Evolutionary conservation across 2,113 vertebrate genomes (phyloP), one percentile per base, ranked within the genome.

Genomic region (Scartelaos histophorus): DNA sequence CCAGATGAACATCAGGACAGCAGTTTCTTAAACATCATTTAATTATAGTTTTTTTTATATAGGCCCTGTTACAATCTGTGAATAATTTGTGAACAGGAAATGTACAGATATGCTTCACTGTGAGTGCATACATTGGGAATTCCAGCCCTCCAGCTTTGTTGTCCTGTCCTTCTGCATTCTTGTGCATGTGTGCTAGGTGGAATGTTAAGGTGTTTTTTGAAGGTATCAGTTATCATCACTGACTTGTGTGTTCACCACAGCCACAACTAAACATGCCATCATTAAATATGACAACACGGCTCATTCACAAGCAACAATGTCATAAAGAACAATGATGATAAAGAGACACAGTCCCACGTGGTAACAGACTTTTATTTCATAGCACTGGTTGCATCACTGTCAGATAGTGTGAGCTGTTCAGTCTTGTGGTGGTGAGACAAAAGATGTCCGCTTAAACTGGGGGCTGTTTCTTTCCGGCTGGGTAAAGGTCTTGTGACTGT

Each of bases 401-500:
- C 66, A 67, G 81, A 79, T 83, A 80, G 86, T 85, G 86, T 85
- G 87, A 86, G 86, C 80, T 78, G 78, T 84, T 88, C 82, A 85
- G 83, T 86, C 85, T 80, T 87, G 71, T 88, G 88, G 77, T 83
- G 78, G 77, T 83, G 78, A 84, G 84, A 92, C 88, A 91, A 92
- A 87, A 89, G 78, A 88, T 74, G 87, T 86, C 83, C 84, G 74
- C 81, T 86, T 86, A 75, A 87, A 84, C 81, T 89, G 84, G 83
- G 87, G 88, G 90, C 88, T 90, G 87, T 88, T 88, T 86, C 84
- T 90, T 70, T 69, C 77, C 29, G 89, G 79, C 86, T 78, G 83
- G 80, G 85, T 84, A 83, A 74, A 79, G 79, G 91, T 94, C 93
- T 93, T 94, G 93, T 94, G 93, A 94, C 93, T 91, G 74, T 75